Percentiles rank a stretch among this genome's conserved stretches.
Conservation (phyloP, 2,797 vertebrate species). For the Paguma larvata region DNA sequence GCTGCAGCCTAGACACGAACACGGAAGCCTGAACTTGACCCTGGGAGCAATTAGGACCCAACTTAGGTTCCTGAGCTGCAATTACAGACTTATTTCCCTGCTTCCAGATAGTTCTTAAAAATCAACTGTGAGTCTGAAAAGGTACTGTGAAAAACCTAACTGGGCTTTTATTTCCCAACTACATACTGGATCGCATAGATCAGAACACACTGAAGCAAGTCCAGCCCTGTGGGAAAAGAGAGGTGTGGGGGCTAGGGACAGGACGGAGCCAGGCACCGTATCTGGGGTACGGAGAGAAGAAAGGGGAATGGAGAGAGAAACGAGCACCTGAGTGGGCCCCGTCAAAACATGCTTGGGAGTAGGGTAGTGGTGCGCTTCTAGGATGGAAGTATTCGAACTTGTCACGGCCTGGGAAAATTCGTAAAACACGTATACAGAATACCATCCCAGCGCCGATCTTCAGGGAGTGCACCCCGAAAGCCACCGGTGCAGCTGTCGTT, state of each 20-base stretch:
- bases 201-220: neutral
- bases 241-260: neutral
- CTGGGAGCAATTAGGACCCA: neutral
- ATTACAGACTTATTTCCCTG: neutral
- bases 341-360: neutral
- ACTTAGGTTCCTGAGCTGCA: neutral
- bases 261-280: neutral
- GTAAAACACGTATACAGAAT: neutral
- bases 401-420: neutral
- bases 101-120: neutral
- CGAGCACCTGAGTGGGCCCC: neutral
- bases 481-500: fast-evolving
- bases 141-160: neutral
- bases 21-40: neutral
- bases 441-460: neutral
- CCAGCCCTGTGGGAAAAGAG: neutral
- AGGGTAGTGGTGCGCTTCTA: neutral
- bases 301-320: neutral
- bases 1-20: neutral
- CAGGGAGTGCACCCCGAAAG: neutral
- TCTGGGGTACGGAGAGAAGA: neutral
- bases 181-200: fast-evolving
- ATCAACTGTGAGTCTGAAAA: neutral
- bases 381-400: neutral
- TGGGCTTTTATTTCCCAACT: neutral